phyloP scores from a whole-genome alignment of 2,888 invertebrate genomes.

The Syritta pipiens region DNA sequence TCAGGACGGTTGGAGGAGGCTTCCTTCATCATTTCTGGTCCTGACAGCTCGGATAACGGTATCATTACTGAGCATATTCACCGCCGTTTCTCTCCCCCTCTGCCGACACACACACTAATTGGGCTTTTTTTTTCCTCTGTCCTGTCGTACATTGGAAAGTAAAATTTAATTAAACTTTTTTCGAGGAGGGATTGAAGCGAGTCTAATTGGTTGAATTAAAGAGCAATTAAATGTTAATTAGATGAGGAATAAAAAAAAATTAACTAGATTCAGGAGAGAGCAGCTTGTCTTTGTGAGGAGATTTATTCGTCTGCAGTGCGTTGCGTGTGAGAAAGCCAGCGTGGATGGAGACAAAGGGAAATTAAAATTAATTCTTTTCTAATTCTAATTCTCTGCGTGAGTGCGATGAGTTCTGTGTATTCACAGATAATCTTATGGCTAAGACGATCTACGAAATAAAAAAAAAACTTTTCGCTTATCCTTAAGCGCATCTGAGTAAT shows the following conservation, averaged over 20 bases:
- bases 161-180: constrained; percentile 32
- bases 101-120: constrained; percentile 12
- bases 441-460: no score
- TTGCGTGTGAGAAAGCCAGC: no score
- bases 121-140: background rate
- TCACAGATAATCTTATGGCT: no score
- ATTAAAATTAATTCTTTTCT: no score
- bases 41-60: background rate
- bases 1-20: background rate
- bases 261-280: no score
- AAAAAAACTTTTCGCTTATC: no score
- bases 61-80: background rate
- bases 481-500: no score
- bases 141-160: background rate
- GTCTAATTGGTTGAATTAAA: constrained; percentile 24
- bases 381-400: no score
- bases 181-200: constrained; percentile 11
- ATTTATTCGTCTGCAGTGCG: no score
- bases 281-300: no score
- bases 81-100: background rate
- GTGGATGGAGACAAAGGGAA: no score
- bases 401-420: no score
- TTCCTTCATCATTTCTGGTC: background rate
- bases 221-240: constrained; percentile 26
- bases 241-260: background rate